Conservation (phyloP, 2,888 invertebrate species). For the Drosophila dives region DNA sequence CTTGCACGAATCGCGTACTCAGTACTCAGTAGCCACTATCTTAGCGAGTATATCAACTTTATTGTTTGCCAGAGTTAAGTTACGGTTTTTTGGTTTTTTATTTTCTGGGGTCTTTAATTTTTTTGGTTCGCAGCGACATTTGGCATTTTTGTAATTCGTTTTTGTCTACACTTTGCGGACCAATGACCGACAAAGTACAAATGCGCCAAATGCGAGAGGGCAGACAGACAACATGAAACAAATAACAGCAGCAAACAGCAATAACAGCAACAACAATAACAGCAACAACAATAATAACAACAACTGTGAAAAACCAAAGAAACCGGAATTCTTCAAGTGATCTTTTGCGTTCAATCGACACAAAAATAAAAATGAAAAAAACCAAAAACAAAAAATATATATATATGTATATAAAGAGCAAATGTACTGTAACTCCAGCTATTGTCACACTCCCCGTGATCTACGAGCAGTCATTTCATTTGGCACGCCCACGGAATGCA, state of each 20-base stretch:
- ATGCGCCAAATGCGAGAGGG: constrained; percentile 56
- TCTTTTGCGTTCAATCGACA: constrained; percentile 72
- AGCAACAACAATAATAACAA: constrained; percentile 60
- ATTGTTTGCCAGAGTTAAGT: constrained; percentile 20
- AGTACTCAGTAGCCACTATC: constrained; percentile 18
- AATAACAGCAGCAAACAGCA: constrained; percentile 53
- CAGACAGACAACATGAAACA: constrained; percentile 24
- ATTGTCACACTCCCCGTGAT: constrained; percentile 12
- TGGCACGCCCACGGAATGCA: constrained; percentile 43
- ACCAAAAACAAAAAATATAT: constrained; percentile 20
- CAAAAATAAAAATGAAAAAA: constrained; percentile 42
- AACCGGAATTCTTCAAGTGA: constrained; percentile 80
- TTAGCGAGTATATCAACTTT: constrained; percentile 32
- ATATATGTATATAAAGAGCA: constrained; percentile 19
- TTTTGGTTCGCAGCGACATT: constrained; percentile 54
- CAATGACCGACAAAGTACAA: constrained; percentile 78
- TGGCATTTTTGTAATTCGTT: constrained; percentile 58
- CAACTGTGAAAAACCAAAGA: constrained; percentile 62
- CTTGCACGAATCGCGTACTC: constrained; percentile 61
- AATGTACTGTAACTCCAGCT: constrained; percentile 54
- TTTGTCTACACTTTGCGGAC: constrained; percentile 66
- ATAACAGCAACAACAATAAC: constrained; percentile 43
- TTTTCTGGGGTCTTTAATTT: background rate
- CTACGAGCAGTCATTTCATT: constrained; percentile 23
- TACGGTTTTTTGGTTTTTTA: constrained; percentile 33